A percentile compares a stretch with the other conserved stretches of the same genome.
These are phyloP conservation scores for Spinus olivaceus DNA, from an alignment of 2,797 vertebrate genomes.

Conservation along the genomic window DNA sequence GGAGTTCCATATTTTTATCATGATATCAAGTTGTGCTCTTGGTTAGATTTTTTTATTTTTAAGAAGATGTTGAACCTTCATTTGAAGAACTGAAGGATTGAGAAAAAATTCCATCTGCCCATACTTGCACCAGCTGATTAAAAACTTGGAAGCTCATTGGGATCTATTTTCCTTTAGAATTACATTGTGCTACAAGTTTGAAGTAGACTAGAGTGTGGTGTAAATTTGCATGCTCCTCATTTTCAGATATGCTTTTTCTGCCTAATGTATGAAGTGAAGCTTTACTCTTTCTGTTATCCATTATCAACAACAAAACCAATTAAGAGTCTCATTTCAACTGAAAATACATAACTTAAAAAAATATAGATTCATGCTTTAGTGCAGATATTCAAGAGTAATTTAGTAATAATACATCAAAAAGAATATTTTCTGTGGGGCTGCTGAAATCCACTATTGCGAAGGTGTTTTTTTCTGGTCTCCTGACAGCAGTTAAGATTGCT, in stretches of 20 bases:
- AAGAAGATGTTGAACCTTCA: neutral
- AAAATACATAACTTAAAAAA: neutral
- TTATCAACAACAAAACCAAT: neutral
- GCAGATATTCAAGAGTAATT: neutral
- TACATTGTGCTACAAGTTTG: neutral
- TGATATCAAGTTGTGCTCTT: neutral
- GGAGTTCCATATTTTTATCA: neutral
- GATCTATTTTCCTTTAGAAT: neutral
- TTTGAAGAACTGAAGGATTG: neutral
- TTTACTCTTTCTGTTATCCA: neutral
- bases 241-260: neutral
- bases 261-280: neutral
- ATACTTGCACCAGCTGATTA: neutral
- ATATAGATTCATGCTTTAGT: neutral
- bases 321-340: neutral
- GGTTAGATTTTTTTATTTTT: neutral
- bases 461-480: neutral
- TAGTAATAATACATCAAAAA: neutral
- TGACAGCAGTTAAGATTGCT: neutral
- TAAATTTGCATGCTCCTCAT: neutral
- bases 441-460: neutral
- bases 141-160: neutral
- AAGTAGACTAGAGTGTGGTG: neutral
- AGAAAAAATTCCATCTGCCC: neutral
- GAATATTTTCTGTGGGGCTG: neutral